phyloP scores from a whole-genome alignment of 2,888 invertebrate genomes.

The Hirtodrosophila trivittata region DNA sequence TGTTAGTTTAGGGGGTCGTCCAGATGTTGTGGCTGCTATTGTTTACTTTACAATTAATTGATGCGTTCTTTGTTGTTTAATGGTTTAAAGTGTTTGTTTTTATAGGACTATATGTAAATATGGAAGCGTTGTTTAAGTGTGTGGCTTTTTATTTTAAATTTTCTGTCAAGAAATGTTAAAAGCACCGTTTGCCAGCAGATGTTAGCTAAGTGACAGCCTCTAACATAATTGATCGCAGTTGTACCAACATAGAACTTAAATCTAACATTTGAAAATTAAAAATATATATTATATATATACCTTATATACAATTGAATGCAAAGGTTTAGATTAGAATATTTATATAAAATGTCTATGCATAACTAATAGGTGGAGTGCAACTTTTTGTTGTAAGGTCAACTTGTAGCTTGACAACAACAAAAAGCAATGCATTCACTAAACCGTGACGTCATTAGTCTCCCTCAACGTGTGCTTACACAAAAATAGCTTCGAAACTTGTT shows the following conservation, averaged over 20 bases:
- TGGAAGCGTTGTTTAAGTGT: slow-evolving; percentile 2
- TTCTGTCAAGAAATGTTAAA: slow-evolving; percentile 19
- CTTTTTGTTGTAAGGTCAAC: slow-evolving; percentile 60
- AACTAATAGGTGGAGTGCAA: slow-evolving; percentile 37
- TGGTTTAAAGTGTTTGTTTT: slow-evolving; percentile 54
- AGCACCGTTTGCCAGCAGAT: slow-evolving; percentile 20
- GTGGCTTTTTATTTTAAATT: slow-evolving; percentile 7
- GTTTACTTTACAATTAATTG: slow-evolving; percentile 56
- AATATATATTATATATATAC: slow-evolving; percentile 15
- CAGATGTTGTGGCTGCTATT: slow-evolving; percentile 46
- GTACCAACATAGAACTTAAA: neutral
- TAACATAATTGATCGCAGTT: slow-evolving; percentile 12
- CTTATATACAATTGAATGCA: slow-evolving; percentile 24
- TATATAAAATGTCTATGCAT: slow-evolving; percentile 47
- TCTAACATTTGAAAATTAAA: slow-evolving; percentile 2
- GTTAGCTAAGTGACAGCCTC: slow-evolving; percentile 4
- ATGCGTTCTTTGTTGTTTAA: slow-evolving; percentile 42
- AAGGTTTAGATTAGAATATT: slow-evolving; percentile 20
- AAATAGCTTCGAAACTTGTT: slow-evolving; percentile 59
- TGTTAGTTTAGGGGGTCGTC: slow-evolving; percentile 24
- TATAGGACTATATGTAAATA: slow-evolving; percentile 10
- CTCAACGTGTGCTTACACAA: slow-evolving; percentile 19
- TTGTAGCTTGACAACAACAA: slow-evolving; percentile 51
- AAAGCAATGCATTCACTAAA: slow-evolving; percentile 53
- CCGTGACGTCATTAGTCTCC: slow-evolving; percentile 67